Conservation (phyloP, 2,888 invertebrate genomes). For the Mythimna lalbum region DNA sequence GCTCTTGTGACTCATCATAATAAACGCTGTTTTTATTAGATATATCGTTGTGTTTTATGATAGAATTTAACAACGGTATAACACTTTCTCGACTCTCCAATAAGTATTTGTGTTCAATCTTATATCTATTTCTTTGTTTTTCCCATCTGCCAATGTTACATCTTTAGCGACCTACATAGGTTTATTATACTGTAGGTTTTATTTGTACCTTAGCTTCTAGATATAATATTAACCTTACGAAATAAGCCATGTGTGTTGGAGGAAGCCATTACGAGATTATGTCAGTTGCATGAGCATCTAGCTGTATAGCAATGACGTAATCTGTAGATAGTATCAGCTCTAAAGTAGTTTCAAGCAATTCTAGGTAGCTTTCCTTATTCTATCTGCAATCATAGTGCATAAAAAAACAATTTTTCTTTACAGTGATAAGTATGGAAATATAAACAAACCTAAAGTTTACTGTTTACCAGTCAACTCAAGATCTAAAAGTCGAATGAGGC, state of each 20-base stretch:
- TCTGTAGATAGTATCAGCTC: slow-evolving; percentile 15
- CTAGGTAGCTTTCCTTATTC: not conserved
- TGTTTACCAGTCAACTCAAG: slow-evolving; percentile 36
- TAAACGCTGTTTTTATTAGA: slow-evolving; percentile 30
- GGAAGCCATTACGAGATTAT: slow-evolving; percentile 37
- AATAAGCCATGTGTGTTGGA: slow-evolving; percentile 27
- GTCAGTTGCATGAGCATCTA: slow-evolving; percentile 31
- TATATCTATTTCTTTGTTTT: not conserved
- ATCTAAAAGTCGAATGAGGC: slow-evolving; percentile 51
- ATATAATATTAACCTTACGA: not conserved
- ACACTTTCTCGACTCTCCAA: slow-evolving; percentile 18
- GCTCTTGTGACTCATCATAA: slow-evolving; percentile 60
- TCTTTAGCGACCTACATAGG: not conserved
- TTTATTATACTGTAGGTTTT: not conserved
- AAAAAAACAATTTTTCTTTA: slow-evolving; percentile 9
- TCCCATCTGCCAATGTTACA: not conserved
- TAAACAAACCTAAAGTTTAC: slow-evolving; percentile 21
- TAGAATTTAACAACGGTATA: slow-evolving; percentile 22
- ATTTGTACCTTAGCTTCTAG: not conserved
- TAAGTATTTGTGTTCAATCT: not conserved
- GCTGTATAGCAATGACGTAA: slow-evolving; percentile 19
- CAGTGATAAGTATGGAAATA: slow-evolving; percentile 28
- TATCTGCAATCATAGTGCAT: slow-evolving; percentile 20
- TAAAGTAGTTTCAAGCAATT: slow-evolving; percentile 22
- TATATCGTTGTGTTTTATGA: slow-evolving; percentile 27